Base-by-base conservation (phyloP, 2,113 vertebrate genomes). In the Ailurus styani region DNA sequence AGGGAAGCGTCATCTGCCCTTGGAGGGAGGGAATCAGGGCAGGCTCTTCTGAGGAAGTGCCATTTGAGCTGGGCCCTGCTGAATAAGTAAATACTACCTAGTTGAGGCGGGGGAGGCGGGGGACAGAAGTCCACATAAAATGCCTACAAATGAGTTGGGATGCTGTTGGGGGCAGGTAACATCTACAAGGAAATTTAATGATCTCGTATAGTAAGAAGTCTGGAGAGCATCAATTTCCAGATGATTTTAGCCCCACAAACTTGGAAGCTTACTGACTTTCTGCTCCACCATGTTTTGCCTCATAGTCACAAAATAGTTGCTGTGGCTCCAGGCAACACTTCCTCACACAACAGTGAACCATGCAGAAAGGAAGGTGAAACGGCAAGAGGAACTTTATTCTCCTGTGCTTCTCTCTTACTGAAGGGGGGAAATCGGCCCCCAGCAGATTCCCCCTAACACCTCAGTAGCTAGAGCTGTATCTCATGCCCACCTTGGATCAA, bases 1-100 rank as follows among this genome's bases (percentile, higher is more conserved):
- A 20, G 68, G 42, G n/a, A 42, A 64, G 21, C 0, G 0, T 13
- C 15, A 37, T 12, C 21, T 34, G 4, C 31, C 25, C 12, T 27
- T 55, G n/a, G 66, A 50, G 7, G 68, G 66, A 52, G 13, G 13
- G 12, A 47, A 66, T 31, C 64, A 2, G 5, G 84, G 64, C 23
- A 75, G 62, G 29, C 45, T 54, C 37, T 55, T 64, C n/a, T 3
- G 73, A 95, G 37, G 11, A 73, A 75, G 55, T 1, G 25, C 6
- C 77, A 9, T 47, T 5, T 37, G 34, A 68, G 40, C 50, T 18
- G 42, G 82, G 40, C 75, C 47, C 50, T 50, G 45, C 25, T 0
- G 15, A 23, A 37, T 9, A 42, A 60, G 54, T 21, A 31, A 87
- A n/a, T 70, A 23, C 85, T 18, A 17, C 42, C 31, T 34, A 6